Evolutionary conservation across 1,140 invertebrate species (phyloP).

Genomic region (Glossosoma conforme): DNA sequence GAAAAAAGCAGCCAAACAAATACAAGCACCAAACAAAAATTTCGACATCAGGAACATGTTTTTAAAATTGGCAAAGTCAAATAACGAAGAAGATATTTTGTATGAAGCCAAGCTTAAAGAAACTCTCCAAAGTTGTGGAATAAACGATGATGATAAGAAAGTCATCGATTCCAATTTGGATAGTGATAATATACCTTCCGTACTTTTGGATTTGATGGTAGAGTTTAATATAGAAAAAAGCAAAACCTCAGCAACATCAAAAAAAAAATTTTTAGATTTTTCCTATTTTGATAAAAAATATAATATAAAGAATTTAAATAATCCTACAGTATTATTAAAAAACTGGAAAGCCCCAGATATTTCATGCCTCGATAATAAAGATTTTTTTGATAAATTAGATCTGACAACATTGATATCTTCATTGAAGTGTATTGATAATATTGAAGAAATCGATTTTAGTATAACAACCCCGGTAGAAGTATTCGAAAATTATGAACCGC

Average conservation of each 20-base stretch:
- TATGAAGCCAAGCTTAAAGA: slow-evolving; percentile 24
- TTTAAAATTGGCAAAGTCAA: slow-evolving; percentile 43
- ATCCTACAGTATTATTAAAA: slow-evolving; percentile 2
- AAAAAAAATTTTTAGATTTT: slow-evolving; percentile 13
- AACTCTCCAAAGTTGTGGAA: slow-evolving; percentile 21
- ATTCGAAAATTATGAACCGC: too few species aligned
- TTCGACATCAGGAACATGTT: slow-evolving; percentile 46
- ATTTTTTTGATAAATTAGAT: slow-evolving; percentile 7
- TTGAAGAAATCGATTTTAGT: too few species aligned
- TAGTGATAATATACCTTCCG: slow-evolving; percentile 33
- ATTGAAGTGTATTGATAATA: too few species aligned
- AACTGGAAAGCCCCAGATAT: slow-evolving; percentile 4
- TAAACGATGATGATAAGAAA: slow-evolving; percentile 10
- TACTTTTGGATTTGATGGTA: slow-evolving; percentile 39
- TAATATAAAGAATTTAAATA: slow-evolving; percentile 1
- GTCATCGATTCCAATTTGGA: slow-evolving; percentile 13
- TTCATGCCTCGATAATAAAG: slow-evolving; percentile 4
- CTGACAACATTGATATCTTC: neutral
- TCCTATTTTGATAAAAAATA: neutral
- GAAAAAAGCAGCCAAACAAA: slow-evolving; percentile 28
- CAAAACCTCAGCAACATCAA: slow-evolving; percentile 26
- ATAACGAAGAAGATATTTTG: slow-evolving; percentile 33
- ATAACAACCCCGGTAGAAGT: too few species aligned
- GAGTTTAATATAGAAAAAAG: slow-evolving; percentile 39
- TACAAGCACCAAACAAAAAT: slow-evolving; percentile 35